Evolutionary conservation across 2,888 invertebrate species (phyloP), one percentile per base, ranked within the genome.

Genomic region (Phaonia tiefii): DNA sequence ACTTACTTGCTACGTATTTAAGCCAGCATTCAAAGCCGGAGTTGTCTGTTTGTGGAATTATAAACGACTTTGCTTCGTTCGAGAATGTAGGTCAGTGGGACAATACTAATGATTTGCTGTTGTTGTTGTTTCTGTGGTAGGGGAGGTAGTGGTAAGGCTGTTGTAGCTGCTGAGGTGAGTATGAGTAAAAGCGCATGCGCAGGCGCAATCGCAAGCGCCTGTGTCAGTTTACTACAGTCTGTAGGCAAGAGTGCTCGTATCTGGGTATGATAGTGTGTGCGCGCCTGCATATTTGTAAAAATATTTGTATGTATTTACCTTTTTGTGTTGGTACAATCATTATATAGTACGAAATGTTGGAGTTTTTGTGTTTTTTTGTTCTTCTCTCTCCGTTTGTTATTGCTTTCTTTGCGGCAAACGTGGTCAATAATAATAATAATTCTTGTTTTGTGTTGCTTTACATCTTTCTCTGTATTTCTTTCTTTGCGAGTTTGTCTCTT

Each of bases 401-500:
- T 72, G 58, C 56, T 78, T 82, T 75, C 67, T 84, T 88, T 85
- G 84, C 83, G 83, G 84, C 82, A 84, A 84, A 86, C 85, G 88
- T 88, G 88, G 88, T 87, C 86, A 88, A 85, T 85, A 87, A 86
- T 87, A 88, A 85, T 85, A 87, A 86, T 87, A 85, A 87, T 87
- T 87, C 86, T 80, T 80, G 81, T 77, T 75, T 76, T 76, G 37
- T 76, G 37, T 17, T 22, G 25, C 79, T 78, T 58, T 56, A 13
- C 71, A 69, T 75, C 81, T 75, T 65, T 66, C 46, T 15, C 56
- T 69, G 56, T 42, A 54, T 77, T 65, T 75, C 69, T 71, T 25
- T 8, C 37, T 67, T 39, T 72, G 65, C 77, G 46, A 69, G 31
- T 73, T 70, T 60, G 22, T 71, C 67, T 69, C 56, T 49, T 72